Evolutionary conservation across 2,113 vertebrate species (phyloP), one percentile per base, ranked within the genome.

Genomic region (Lipophrys pholis): DNA sequence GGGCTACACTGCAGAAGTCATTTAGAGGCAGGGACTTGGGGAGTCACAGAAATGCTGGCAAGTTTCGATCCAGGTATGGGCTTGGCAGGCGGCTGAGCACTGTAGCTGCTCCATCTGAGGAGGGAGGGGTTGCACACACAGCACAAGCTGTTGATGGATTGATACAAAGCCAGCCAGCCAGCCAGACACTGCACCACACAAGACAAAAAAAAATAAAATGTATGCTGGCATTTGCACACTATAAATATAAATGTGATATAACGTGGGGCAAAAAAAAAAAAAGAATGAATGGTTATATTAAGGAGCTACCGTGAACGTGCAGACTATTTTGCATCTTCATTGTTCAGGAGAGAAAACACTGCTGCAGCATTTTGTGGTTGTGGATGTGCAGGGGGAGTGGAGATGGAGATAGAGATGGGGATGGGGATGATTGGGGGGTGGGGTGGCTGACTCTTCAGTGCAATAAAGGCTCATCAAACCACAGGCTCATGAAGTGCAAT

Each of bases 71-170:
- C 73, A 81, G 82, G 86, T 87, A 83, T n/a, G 21, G 82, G 75
- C 53, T 82, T 88, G 82, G 84, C 84, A 83, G 54, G 49, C 63
- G 7, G 60, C 21, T 39, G 58, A 78, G 75, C 43, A 12, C 75
- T 66, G 81, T 69, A 76, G 78, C 78, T 73, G 71, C 80, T 83
- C 69, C 69, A 76, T 75, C 74, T 67, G 42, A 59, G 65, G 48
- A 8, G 41, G 65, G 56, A 11, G 59, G 76, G 80, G 73, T 36
- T 90, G 91, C 90, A 87, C 76, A 92, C 81, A 64, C 87, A 92
- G 89, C 91, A 92, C 84, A 88, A 89, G 86, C 75, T 77, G 77
- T 81, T 89, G 90, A 91, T 84, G 85, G 85, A 90, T 80, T 88
- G 89, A 93, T 82, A 63, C 76, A 4, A 78, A 84, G 88, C 87